These are phyloP conservation scores for Otus scops DNA, from an alignment of 2,797 vertebrate species.

Conservation along the genomic window DNA sequence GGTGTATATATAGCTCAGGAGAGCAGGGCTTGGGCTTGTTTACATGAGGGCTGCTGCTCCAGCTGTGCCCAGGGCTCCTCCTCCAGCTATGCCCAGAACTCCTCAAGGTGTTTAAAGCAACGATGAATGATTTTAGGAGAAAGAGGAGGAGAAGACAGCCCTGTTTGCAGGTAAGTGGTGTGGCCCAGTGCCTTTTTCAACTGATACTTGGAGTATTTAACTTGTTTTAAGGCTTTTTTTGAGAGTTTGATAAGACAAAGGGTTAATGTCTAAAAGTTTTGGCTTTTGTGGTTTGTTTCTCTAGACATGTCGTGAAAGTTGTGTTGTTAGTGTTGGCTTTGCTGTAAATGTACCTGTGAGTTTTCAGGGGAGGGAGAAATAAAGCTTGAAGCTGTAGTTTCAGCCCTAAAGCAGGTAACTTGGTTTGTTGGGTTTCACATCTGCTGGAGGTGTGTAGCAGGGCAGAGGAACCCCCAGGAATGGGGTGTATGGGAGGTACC, in stretches of 20 bases:
- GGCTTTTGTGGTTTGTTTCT: neutral
- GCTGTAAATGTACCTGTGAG: neutral
- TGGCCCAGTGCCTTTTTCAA: neutral
- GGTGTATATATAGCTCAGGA: neutral
- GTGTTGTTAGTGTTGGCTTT: neutral
- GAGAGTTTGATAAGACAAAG: neutral
- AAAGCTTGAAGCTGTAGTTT: neutral
- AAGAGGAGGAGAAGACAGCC: no score
- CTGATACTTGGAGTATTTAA: neutral
- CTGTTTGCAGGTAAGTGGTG: neutral
- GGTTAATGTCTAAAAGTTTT: neutral
- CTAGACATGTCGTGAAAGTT: accelerated
- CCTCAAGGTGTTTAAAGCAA: accelerated
- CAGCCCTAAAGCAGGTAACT: no score
- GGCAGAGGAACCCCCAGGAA: neutral
- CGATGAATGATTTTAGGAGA: accelerated
- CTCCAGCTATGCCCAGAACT: accelerated
- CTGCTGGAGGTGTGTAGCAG: neutral
- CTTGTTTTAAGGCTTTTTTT: neutral
- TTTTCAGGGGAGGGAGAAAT: neutral
- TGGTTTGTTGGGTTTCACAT: accelerated
- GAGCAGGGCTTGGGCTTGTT: accelerated
- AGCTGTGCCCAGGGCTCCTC: neutral
- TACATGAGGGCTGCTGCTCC: accelerated
- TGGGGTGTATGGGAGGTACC: accelerated